Percentiles rank a stretch among this genome's conserved stretches.
Conservation (phyloP, 2,113 vertebrate genomes). For the Ophthalmolycus amberensis region DNA sequence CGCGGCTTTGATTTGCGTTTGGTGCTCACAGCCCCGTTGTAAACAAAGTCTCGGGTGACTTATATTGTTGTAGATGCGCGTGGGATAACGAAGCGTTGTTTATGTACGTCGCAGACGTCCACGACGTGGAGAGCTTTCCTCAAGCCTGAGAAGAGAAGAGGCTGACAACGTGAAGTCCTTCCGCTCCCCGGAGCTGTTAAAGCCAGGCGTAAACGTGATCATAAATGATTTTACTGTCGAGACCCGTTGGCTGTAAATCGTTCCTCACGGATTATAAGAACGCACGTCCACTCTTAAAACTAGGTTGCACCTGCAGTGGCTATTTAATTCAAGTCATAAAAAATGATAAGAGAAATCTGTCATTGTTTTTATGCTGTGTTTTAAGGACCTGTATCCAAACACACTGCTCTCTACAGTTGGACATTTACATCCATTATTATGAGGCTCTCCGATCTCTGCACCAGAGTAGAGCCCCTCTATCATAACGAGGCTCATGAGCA, state of each 20-base stretch:
- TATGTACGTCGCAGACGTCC: not conserved
- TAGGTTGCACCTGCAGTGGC: not conserved
- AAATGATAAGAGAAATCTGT: not conserved
- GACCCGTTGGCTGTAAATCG: conserved; percentile 4
- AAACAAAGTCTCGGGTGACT: not conserved
- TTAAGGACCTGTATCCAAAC: conserved; percentile 17
- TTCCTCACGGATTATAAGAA: not conserved
- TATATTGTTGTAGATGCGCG: not conserved
- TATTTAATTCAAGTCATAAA: conserved; percentile 36
- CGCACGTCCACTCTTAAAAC: conserved; percentile 1
- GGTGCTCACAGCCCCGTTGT: not conserved
- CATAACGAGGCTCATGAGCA: not conserved
- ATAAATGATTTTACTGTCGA: conserved; percentile 24
- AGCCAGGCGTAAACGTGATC: not conserved
- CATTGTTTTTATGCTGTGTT: conserved; percentile 16
- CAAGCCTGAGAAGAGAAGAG: not conserved
- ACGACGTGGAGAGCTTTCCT: not conserved
- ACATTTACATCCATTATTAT: not conserved
- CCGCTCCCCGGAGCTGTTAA: conserved; percentile 9
- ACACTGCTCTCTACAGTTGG: not conserved
- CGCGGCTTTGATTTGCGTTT: not conserved
- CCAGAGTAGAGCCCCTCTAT: no score
- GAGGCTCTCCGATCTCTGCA: no score
- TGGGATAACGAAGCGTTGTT: not conserved
- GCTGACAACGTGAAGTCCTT: not conserved